Base-by-base conservation (phyloP, 2,888 invertebrate species). In the Syritta pipiens region DNA sequence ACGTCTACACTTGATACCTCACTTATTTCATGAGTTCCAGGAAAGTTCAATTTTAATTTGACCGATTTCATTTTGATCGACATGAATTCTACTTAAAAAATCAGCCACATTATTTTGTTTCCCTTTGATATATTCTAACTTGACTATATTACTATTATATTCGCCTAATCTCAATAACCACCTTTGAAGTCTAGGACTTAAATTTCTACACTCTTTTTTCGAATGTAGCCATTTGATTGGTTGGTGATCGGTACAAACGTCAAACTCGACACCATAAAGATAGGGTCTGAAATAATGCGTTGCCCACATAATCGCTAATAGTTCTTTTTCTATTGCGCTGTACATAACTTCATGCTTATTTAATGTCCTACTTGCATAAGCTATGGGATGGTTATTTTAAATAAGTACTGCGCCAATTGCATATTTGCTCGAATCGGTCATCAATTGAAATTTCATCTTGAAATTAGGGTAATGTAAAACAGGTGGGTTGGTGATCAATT, bases 101-200 rank as follows among this genome's bases (percentile, higher is more conserved):
- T n/a, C n/a, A n/a, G n/a, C n/a, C n/a, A n/a, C n/a, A n/a, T n/a
- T n/a, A n/a, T n/a, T n/a, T n/a, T n/a, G n/a, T n/a, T n/a, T n/a
- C n/a, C n/a, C n/a, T n/a, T n/a, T 28, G 28, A 28, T 28, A n/a
- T 28, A 3, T 28, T 28, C 28, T 28, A 28, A 28, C 3, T 28
- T 28, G 28, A 28, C 6, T n/a, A n/a, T n/a, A n/a, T n/a, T n/a
- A n/a, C n/a, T n/a, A n/a, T n/a, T 28, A 28, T 28, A 28, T 28
- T 28, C 71, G 0, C 62, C 71, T 37, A 72, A 30, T 49, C 53
- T 72, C 35, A 71, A 42, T 3, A 65, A 17, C 60, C 60, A 62
- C 12, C 55, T 14, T 46, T 79, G 68, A 12, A 76, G 19, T 32
- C 37, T 57, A 7, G 57, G 57, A 42, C 37, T 57, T 4, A 57